Conservation (phyloP, 2,888 invertebrate genomes). For the Stegophylla sp. region DNA sequence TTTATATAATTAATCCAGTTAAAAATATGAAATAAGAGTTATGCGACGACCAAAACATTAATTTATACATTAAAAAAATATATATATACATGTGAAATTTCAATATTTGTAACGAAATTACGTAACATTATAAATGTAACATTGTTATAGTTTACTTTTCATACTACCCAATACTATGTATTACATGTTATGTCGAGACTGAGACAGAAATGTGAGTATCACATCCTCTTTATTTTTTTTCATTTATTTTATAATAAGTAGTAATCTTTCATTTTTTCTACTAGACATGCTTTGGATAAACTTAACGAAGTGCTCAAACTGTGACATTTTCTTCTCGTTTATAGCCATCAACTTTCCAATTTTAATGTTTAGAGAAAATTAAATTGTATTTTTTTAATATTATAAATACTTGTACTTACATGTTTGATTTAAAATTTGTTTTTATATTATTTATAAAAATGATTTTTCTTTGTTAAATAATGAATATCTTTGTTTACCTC, state of each 20-base stretch:
- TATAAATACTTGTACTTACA: conserved; percentile 15
- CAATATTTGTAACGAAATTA: too few species aligned
- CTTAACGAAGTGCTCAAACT: conserved; percentile 61
- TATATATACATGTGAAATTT: too few species aligned
- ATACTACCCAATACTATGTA: too few species aligned
- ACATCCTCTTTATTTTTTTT: conserved; percentile 17
- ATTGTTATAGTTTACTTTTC: too few species aligned
- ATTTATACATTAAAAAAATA: too few species aligned
- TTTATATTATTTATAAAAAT: conserved; percentile 22
- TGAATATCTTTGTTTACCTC: background rate
- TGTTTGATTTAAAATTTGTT: background rate
- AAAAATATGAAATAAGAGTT: too few species aligned
- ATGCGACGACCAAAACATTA: too few species aligned
- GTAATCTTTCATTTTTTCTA: conserved; percentile 40
- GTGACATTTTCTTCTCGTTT: background rate
- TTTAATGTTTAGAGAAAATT: background rate
- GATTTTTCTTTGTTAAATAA: background rate
- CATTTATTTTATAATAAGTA: conserved; percentile 3
- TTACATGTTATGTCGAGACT: too few species aligned
- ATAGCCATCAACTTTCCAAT: background rate
- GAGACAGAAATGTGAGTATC: too few species aligned
- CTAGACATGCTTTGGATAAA: conserved; percentile 62
- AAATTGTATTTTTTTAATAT: background rate
- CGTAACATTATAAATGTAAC: too few species aligned
- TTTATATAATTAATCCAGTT: too few species aligned